Base-by-base conservation (phyloP, 64 coral and sea anemone genomes). In the Stichodactyla helianthus region DNA sequence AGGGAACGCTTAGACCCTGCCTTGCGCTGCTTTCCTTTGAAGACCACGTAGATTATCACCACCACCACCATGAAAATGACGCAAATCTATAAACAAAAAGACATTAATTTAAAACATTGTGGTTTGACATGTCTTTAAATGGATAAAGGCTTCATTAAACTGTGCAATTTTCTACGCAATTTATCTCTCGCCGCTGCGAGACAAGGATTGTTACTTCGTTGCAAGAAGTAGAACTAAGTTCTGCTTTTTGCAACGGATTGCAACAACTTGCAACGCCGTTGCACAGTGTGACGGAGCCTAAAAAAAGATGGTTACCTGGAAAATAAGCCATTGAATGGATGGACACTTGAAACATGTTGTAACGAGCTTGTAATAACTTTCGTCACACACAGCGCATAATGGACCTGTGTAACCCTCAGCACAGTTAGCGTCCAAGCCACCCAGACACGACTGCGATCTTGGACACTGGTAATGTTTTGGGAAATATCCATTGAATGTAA, bases 321-420 rank as follows among this genome's bases (percentile, higher is more conserved):
- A 55, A 83, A 90, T 10, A 17, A 90, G 83, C 88, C 88, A 90
- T 3, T 51, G 23, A 5, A 55, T 54, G 25, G 7, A 56, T 8
- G 88, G 88, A 52, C 88, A 90, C 51, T 85, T 76, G 70, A 68
- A 82, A 78, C 88, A 90, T 19, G 51, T 51, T 81, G 65, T 84
- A 20, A 90, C 6, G 20, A 90, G 31, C 51, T 78, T 60, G 82
- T 90, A 90, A 85, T 90, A 52, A 10, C 82, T 82, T 25, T 85
- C 52, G 53, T 82, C 83, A 82, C 88, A 90, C 8, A 85, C 88
- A 12, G 88, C 88, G 53, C 88, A 90, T 11, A 90, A 82, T 19
- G 88, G 88, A 50, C 88, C 88, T 15, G 54, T 54, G 64, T 90
- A 90, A 50, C 88, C 88, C 67, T 20, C 12, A 18, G 88, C 82